Evolutionary conservation across 1,140 invertebrate species (phyloP).

Genomic region (Formica selysi): DNA sequence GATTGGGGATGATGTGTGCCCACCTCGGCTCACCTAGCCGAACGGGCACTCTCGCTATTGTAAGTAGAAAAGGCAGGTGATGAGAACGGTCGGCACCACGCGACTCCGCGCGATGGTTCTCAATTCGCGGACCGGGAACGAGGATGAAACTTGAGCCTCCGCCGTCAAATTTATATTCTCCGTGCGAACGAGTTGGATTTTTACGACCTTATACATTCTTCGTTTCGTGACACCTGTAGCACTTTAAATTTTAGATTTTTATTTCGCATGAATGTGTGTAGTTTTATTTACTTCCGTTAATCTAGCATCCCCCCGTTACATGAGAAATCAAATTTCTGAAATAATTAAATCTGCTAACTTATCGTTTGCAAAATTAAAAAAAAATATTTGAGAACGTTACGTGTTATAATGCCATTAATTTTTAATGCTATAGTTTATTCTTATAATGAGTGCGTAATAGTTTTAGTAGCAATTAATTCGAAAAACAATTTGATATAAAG

Average conservation of each 20-base stretch:
- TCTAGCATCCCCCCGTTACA: too few relatives aligned
- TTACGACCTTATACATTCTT: constrained; percentile 15
- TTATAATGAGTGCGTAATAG: too few relatives aligned
- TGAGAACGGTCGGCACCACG: constrained; percentile 86
- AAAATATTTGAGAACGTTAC: too few relatives aligned
- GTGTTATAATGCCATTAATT: too few relatives aligned
- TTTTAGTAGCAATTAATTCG: too few relatives aligned
- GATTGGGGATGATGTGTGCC: constrained; percentile 72
- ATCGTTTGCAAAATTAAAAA: too few relatives aligned
- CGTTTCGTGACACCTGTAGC: background rate
- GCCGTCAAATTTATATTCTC: background rate
- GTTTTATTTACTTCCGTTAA: background rate
- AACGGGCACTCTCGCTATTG: constrained; percentile 80
- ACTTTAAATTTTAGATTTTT: background rate
- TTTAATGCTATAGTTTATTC: too few relatives aligned
- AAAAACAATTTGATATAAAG: too few relatives aligned
- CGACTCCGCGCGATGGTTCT: constrained; percentile 83
- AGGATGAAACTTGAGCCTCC: background rate
- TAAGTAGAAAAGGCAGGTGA: constrained; percentile 84
- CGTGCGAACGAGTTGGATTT: constrained; percentile 35
- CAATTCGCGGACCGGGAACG: constrained; percentile 69
- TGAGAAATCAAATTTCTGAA: too few relatives aligned
- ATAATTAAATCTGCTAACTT: too few relatives aligned
- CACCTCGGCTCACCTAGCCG: constrained; percentile 80
- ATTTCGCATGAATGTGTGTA: background rate